Evolutionary conservation across 2,888 invertebrate genomes (phyloP), one percentile per base, ranked within the genome.

Genomic region (Quadriops clusia): DNA sequence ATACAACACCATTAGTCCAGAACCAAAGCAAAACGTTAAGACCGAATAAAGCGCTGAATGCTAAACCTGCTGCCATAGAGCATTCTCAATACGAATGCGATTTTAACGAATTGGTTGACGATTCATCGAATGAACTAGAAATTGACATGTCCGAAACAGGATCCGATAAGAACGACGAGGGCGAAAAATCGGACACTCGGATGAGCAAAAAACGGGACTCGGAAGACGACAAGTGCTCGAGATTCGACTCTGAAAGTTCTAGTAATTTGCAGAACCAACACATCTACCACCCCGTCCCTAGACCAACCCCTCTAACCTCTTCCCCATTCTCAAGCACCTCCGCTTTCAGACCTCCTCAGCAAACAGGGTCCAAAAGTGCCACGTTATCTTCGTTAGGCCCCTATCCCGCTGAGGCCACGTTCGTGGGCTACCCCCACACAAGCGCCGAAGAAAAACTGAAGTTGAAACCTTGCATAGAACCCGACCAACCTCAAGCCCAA

Each of bases 111-210:
- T 60, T 74, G 26, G 78, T 77, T 4, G 81, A 81, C 55, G 80
- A 81, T 44, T 80, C 79, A 21, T 80, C 81, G 34, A 80, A 79
- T 49, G 81, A 82, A 49, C 53, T 82, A 32, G 81, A 82, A 56
- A 82, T 82, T 45, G 81, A 81, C 52, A 80, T 80, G 74, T 77
- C 79, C 1, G 79, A 80, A 43, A 67, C 76, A 23, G 65, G 70
- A 14, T 67, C 69, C n/a, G 77, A 76, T 32, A 73, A 70, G 45
- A 73, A 73, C 32, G 74, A 76, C 9, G 70, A 70, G 18, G 64
- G 66, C 31, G 69, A 71, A 10, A 56, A 59, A 30, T 61, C 63
- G 34, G 63, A 65, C 32, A 66, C 67, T 4, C 53, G 57, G 22
- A 61, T 61, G 35, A 62, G 61, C 17, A 65, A 64, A 40, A 63